Evolutionary conservation across 30 jellyfish, hydroid and myxozoan species (phyloP).

Genomic region (Cassiopea andromeda): DNA sequence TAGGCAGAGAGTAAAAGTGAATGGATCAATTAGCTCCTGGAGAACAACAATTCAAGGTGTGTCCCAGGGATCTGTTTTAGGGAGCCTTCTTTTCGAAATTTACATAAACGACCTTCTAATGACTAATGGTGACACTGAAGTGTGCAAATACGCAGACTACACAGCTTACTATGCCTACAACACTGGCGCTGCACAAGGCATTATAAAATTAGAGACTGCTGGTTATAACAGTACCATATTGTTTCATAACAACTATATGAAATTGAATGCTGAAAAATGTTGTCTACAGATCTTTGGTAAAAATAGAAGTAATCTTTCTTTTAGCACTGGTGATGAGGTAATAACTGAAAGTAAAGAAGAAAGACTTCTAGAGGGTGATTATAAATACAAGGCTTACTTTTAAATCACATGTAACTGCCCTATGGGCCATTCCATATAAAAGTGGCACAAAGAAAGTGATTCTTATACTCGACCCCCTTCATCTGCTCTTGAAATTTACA

Average conservation of each 20-base stretch:
- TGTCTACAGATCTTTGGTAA: too few species aligned
- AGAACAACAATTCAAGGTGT: neutral
- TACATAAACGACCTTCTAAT: neutral
- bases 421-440: too few species aligned
- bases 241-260: neutral
- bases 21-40: neutral
- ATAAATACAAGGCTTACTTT: too few species aligned
- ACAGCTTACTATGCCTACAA: neutral
- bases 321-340: too few species aligned
- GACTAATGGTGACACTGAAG: neutral
- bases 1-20: neutral
- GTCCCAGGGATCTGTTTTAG: neutral
- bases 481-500: too few species aligned
- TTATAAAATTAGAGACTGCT: neutral
- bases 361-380: too few species aligned
- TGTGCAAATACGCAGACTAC: neutral
- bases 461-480: too few species aligned
- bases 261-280: too few species aligned
- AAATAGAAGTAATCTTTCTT: too few species aligned
- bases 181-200: neutral
- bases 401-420: too few species aligned
- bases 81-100: neutral
- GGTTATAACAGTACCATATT: neutral
- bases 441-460: too few species aligned
- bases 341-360: too few species aligned